A percentile compares a stretch with the other conserved stretches of the same genome.
These are phyloP conservation scores for Drosophila sturtevanti DNA, from an alignment of 1,140 invertebrate species.

Conservation along the genomic window DNA sequence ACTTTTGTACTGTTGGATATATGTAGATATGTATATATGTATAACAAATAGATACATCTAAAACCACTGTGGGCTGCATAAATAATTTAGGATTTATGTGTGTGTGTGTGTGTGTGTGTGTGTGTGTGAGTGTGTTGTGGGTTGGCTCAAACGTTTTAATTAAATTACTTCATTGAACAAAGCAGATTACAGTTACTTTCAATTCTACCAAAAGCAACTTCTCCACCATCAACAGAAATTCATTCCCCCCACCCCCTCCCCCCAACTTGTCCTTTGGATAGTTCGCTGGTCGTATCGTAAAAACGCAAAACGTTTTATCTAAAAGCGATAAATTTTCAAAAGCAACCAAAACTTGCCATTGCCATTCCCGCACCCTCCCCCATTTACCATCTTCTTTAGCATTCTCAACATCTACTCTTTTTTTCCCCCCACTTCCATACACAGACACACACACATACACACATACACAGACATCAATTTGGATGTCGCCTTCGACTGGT, in stretches of 20 bases:
- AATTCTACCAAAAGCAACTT: not conserved
- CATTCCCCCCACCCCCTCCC: no score
- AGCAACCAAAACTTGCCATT: conserved; percentile 66
- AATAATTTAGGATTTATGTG: conserved; percentile 56
- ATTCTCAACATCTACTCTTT: not conserved
- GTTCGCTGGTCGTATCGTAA: conserved; percentile 72
- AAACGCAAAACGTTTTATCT: conserved; percentile 81
- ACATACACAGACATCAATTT: conserved; percentile 54
- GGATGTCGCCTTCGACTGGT: conserved; percentile 59
- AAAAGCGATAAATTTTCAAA: conserved; percentile 80
- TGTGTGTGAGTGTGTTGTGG: conserved; percentile 1
- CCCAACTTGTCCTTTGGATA: conserved; percentile 11
- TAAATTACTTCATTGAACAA: conserved; percentile 70
- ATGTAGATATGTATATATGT: no score
- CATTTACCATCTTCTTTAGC: conserved; percentile 7
- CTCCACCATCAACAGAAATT: conserved; percentile 2
- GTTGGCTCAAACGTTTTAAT: conserved; percentile 57
- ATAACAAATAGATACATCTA: not conserved
- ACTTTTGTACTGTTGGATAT: no score
- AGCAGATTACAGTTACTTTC: conserved; percentile 22
- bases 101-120: conserved; percentile 4
- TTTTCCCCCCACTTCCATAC: not conserved
- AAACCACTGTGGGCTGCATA: conserved; percentile 29
- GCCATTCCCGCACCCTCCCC: conserved; percentile 38
- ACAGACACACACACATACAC: conserved; percentile 1